Evolutionary conservation across 2,888 invertebrate species (phyloP).

Genomic region (Oconnorella tubifera): DNA sequence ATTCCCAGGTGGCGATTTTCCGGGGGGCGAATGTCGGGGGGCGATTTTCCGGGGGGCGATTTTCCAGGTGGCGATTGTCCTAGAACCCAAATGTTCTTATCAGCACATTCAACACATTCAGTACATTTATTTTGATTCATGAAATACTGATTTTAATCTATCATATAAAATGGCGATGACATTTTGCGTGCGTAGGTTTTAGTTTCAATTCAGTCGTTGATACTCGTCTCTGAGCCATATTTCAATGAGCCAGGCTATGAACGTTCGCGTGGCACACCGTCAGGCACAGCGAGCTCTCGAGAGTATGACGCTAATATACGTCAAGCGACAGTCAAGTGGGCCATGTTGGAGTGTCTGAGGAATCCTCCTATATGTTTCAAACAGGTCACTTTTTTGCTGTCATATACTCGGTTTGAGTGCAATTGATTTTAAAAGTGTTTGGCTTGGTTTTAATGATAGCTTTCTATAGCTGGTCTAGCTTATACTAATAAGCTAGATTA

Average conservation of each 20-base stretch:
- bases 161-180: neutral
- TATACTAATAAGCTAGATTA: no score
- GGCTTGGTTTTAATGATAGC: no score
- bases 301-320: constrained; percentile 94
- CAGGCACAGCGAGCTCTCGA: constrained; percentile 81
- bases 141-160: neutral
- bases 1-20: no score
- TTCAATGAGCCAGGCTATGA: constrained; percentile 59
- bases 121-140: no score
- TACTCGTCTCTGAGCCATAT: constrained; percentile 57
- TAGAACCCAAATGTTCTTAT: neutral
- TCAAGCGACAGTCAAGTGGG: constrained; percentile 92
- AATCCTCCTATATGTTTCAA: constrained; percentile 87
- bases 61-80: neutral
- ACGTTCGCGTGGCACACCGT: constrained; percentile 54
- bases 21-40: no score
- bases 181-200: constrained; percentile 54
- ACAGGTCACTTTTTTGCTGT: no score
- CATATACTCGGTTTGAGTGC: no score
- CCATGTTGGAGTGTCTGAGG: constrained; percentile 87
- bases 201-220: constrained; percentile 58
- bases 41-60: no score
- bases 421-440: no score
- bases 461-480: no score
- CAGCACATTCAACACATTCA: neutral